These are phyloP conservation scores for Corythaixoides concolor DNA, from an alignment of 2,113 vertebrate genomes.

Conservation along the genomic window DNA sequence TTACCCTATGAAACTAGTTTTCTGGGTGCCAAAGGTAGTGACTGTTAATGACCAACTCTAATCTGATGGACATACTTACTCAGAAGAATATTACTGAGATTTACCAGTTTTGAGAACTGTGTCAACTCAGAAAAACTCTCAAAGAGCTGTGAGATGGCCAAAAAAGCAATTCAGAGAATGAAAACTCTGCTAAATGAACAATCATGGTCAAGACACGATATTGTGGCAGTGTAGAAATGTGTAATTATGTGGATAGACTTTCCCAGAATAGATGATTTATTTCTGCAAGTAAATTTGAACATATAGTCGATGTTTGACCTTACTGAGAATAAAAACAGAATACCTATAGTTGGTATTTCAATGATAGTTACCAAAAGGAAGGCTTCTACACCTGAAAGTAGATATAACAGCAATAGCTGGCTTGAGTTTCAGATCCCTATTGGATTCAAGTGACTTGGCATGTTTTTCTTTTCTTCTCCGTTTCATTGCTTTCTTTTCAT, in stretches of 20 bases:
- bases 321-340: background rate
- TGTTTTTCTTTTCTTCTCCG: background rate
- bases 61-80: slow-evolving; percentile 44
- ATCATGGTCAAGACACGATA: background rate
- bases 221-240: background rate
- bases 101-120: slow-evolving; percentile 13
- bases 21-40: background rate
- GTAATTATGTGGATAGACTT: background rate
- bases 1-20: background rate
- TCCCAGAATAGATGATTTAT: slow-evolving; percentile 4
- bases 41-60: background rate
- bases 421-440: background rate
- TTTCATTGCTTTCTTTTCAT: background rate
- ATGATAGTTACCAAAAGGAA: background rate
- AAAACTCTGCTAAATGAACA: slow-evolving; percentile 24
- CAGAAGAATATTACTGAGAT: slow-evolving; percentile 28
- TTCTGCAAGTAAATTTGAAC: background rate
- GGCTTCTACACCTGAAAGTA: background rate
- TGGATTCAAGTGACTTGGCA: background rate
- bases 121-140: background rate
- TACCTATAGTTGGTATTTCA: background rate
- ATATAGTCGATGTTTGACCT: background rate
- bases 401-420: background rate
- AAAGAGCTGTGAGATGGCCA: slow-evolving; percentile 11
- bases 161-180: slow-evolving; percentile 55